These are phyloP conservation scores for Aldrovandia affinis DNA, from an alignment of 2,797 vertebrate species.

Conservation along the genomic window DNA sequence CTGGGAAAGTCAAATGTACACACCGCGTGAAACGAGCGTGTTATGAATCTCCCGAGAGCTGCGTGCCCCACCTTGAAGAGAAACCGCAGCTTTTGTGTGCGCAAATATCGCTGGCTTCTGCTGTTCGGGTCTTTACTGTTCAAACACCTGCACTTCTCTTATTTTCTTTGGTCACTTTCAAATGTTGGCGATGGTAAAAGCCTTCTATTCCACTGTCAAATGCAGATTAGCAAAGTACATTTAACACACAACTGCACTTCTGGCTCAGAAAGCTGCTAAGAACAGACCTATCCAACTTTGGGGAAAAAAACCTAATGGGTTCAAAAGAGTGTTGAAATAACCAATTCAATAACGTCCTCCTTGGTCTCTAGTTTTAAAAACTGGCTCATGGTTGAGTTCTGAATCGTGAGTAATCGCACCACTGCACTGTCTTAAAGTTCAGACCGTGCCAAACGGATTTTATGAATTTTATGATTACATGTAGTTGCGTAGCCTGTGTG, in stretches of 20 bases:
- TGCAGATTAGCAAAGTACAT: constrained; percentile 19
- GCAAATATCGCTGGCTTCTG: constrained; percentile 19
- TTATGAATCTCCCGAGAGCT: constrained; percentile 32
- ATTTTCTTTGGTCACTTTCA: constrained; percentile 21
- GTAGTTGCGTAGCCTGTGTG: neutral
- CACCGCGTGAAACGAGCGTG: constrained; percentile 52
- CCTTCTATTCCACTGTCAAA: constrained; percentile 27
- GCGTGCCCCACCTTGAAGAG: constrained; percentile 61
- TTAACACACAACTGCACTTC: constrained; percentile 23
- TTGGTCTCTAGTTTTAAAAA: constrained; percentile 6
- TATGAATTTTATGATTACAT: neutral
- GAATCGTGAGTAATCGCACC: constrained; percentile 6
- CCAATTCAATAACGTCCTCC: neutral
- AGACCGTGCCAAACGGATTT: neutral
- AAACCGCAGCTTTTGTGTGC: constrained; percentile 26
- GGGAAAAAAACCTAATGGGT: neutral
- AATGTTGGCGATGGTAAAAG: constrained; percentile 18
- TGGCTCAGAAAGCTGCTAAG: constrained; percentile 18
- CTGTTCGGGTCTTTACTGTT: constrained; percentile 17
- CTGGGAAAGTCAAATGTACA: constrained; percentile 53
- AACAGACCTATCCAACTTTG: constrained; percentile 1
- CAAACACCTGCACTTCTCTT: constrained; percentile 32
- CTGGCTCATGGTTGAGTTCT: neutral
- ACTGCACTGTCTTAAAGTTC: neutral
- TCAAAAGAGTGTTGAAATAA: constrained; percentile 17